Conservation (phyloP, 30 jellyfish, hydroid and myxozoan species). For the Chironex yamaguchii region DNA sequence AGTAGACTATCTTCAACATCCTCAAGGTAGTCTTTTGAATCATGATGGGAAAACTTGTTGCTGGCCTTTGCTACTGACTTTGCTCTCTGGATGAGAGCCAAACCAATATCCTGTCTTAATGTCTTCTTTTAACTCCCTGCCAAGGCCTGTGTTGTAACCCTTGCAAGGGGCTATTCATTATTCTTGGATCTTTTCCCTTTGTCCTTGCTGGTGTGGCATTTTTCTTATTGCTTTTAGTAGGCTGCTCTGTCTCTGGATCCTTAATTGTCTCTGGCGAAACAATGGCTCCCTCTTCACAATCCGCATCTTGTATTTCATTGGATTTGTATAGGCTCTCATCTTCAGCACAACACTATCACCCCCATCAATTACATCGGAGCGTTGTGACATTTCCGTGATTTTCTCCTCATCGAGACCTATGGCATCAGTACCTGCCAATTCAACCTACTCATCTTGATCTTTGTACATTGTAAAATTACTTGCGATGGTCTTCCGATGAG, state of each 20-base stretch:
- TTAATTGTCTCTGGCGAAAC: constrained; percentile 36
- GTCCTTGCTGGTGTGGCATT: neutral
- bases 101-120: constrained; percentile 1
- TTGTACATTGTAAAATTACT: constrained; percentile 6
- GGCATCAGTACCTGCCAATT: neutral
- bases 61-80: constrained; percentile 61
- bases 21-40: constrained; percentile 5
- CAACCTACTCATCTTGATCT: constrained; percentile 35
- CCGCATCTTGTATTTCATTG: constrained; percentile 3
- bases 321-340: constrained; percentile 4
- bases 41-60: constrained; percentile 8
- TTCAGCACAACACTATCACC: constrained; percentile 35
- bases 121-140: constrained; percentile 3
- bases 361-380: constrained; percentile 31
- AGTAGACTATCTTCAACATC: too few species aligned
- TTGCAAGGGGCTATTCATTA: constrained; percentile 11
- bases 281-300: constrained; percentile 17
- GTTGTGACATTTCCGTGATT: constrained; percentile 27
- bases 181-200: constrained; percentile 41
- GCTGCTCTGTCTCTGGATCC: too few species aligned
- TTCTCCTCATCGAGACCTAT: constrained; percentile 34
- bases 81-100: constrained; percentile 14
- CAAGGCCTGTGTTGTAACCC: too few species aligned
- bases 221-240: constrained; percentile 22
- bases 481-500: constrained; percentile 61